Conservation (phyloP, 2,888 invertebrate genomes). For the Agonopterix subpropinquella region DNA sequence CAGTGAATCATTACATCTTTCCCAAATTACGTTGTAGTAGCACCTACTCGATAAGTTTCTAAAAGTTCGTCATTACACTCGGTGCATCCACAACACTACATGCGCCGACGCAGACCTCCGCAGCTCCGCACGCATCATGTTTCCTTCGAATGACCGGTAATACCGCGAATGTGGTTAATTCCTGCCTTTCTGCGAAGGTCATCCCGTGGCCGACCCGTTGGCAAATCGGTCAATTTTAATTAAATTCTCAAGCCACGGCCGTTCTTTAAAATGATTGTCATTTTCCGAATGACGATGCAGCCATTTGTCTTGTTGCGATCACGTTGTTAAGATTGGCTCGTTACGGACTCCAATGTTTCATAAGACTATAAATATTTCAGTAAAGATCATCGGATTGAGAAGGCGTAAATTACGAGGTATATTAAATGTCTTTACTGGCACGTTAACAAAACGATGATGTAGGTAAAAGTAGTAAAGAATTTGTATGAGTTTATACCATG, state of each 20-base stretch:
- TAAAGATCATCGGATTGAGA: background rate
- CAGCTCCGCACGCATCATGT: background rate
- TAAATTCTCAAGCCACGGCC: conserved; percentile 25
- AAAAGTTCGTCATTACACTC: background rate
- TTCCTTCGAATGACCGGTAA: conserved; percentile 1
- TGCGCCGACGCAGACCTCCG: background rate
- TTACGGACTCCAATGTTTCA: background rate
- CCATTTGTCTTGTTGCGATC: conserved; percentile 20
- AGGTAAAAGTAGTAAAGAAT: too few species aligned
- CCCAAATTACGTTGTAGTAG: too few species aligned
- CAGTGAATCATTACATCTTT: too few species aligned
- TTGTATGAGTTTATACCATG: too few species aligned
- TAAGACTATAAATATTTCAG: conserved; percentile 4
- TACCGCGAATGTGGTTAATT: conserved; percentile 7
- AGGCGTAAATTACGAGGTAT: too few species aligned
- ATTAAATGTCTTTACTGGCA: too few species aligned
- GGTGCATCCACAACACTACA: conserved; percentile 6
- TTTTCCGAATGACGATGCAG: conserved; percentile 17
- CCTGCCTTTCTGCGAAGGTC: conserved; percentile 8
- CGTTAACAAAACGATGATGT: too few species aligned
- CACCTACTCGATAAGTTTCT: too few species aligned
- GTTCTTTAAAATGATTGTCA: conserved; percentile 23
- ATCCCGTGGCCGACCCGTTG: conserved; percentile 21
- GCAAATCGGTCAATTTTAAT: conserved; percentile 29
- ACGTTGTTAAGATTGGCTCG: background rate